Percentiles rank a stretch among this genome's conserved stretches.
These are phyloP conservation scores for Nymphicus hollandicus DNA, from an alignment of 2,113 vertebrate species.

Conservation along the genomic window DNA sequence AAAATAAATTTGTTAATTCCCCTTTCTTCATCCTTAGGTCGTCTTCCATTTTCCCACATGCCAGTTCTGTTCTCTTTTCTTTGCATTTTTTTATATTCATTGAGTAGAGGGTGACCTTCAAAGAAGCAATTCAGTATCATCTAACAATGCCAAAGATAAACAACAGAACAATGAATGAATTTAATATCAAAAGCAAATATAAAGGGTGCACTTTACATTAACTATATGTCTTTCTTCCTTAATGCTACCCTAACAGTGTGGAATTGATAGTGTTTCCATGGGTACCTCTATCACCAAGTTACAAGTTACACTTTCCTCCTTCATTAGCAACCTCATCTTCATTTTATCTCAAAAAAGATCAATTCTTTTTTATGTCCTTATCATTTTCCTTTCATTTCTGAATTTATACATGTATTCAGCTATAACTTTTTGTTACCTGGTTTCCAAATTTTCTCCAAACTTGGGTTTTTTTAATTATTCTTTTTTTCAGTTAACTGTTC, in stretches of 20 bases:
- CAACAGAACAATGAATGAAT: background rate
- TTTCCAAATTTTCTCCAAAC: background rate
- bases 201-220: background rate
- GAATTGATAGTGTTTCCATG: background rate
- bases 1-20: background rate
- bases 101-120: background rate
- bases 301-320: background rate
- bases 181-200: background rate
- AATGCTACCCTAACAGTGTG: background rate
- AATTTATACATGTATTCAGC: background rate
- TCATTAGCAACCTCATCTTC: background rate
- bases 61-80: background rate
- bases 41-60: background rate
- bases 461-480: rapidly evolving
- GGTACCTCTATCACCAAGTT: background rate
- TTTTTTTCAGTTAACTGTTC: background rate
- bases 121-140: background rate
- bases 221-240: background rate
- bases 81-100: background rate
- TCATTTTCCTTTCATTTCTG: background rate
- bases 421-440: background rate
- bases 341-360: background rate
- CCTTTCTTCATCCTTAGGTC: background rate
- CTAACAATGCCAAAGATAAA: background rate
- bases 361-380: background rate